These are phyloP conservation scores for Betta splendens DNA, from an alignment of 2,797 vertebrate species.

Conservation along the genomic window DNA sequence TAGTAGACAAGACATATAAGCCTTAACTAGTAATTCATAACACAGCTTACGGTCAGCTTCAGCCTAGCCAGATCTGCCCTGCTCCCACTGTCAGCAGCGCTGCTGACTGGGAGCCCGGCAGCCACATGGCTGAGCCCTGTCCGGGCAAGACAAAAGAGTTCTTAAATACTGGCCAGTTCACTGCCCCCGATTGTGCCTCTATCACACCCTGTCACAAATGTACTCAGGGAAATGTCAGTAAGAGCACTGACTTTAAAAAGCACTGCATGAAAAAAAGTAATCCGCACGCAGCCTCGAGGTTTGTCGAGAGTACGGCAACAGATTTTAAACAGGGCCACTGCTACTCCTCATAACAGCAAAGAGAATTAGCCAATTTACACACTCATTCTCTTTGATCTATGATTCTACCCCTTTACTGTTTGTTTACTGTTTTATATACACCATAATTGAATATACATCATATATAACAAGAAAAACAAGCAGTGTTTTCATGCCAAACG, in stretches of 20 bases:
- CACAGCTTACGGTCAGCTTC: conserved; percentile 45
- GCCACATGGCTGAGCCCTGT: conserved; percentile 67
- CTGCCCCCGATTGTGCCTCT: conserved; percentile 42
- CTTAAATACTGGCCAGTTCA: conserved; percentile 62
- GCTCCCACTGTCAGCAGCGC: conserved; percentile 53
- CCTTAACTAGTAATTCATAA: conserved; percentile 55
- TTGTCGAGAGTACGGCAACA: conserved; percentile 54
- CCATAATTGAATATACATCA: too few relatives aligned
- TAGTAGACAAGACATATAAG: conserved; percentile 42
- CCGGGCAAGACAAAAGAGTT: conserved; percentile 70
- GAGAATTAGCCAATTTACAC: conserved; percentile 59
- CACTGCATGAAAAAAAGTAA: conserved; percentile 11
- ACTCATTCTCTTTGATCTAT: conserved; percentile 55
- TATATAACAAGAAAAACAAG: conserved; percentile 16
- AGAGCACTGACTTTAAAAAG: conserved; percentile 49
- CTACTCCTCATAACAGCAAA: conserved; percentile 66
- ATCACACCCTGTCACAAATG: conserved; percentile 39
- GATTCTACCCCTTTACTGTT: conserved; percentile 43
- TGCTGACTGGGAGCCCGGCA: conserved; percentile 52
- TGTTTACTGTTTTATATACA: too few relatives aligned
- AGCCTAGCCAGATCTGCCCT: conserved; percentile 56
- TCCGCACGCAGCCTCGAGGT: conserved; percentile 36
- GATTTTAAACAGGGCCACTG: conserved; percentile 55
- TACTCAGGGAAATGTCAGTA: conserved; percentile 47
- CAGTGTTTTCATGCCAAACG: conserved; percentile 1